Conservation (phyloP, 2,888 invertebrate species). For the Lasioglossum zephyrum region DNA sequence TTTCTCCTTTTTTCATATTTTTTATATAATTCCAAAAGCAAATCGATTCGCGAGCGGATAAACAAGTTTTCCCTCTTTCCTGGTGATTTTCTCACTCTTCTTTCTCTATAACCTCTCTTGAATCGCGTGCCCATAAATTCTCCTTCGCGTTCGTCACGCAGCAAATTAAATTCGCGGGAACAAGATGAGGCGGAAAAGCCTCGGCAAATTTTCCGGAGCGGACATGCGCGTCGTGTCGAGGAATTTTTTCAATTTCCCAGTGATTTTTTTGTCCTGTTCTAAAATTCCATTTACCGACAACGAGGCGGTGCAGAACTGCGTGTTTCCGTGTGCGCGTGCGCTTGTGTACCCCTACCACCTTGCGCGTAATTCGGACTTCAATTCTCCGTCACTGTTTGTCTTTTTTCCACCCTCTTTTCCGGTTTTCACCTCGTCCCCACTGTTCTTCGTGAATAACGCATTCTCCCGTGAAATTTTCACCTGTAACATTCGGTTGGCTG, state of each 20-base stretch:
- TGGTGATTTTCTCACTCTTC: not conserved
- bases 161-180: constrained; percentile 16
- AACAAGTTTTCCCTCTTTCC: not conserved
- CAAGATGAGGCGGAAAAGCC: not conserved
- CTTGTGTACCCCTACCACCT: not conserved
- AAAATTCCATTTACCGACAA: constrained; percentile 41
- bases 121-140: not conserved
- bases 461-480: constrained; percentile 41
- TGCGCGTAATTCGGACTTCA: constrained; percentile 53
- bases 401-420: constrained; percentile 7
- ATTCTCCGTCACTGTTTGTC: constrained; percentile 20
- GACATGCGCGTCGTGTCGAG: not conserved
- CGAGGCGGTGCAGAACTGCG: constrained; percentile 30
- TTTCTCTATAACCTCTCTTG: not conserved
- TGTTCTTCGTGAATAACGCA: constrained; percentile 15
- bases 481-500: constrained; percentile 12
- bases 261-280: constrained; percentile 12
- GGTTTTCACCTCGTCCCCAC: not conserved
- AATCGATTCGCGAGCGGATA: not conserved
- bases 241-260: constrained; percentile 19
- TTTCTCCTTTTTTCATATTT: not conserved
- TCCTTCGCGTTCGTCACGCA: not conserved
- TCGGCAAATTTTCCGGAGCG: too few relatives aligned
- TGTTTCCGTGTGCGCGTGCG: not conserved
- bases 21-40: not conserved